Evolutionary conservation across 2,888 invertebrate species (phyloP).

Genomic region (Heteropelma amictum): DNA sequence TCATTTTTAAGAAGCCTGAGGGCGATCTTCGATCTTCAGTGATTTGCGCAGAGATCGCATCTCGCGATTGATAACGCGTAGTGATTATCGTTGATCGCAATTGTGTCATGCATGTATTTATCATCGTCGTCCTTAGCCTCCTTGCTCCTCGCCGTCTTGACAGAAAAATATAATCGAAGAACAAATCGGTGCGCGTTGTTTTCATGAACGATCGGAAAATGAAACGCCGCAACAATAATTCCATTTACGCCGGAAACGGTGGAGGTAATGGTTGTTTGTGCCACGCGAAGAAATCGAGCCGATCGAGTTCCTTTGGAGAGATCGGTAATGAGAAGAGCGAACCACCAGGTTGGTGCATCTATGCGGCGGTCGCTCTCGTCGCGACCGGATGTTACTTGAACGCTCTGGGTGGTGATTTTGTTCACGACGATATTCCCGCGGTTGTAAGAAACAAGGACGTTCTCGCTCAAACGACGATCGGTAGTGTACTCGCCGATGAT

Average conservation of each 20-base stretch:
- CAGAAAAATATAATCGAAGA: neutral
- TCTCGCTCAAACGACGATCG: constrained; percentile 82
- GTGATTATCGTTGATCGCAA: neutral
- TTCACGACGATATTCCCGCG: constrained; percentile 93
- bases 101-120: constrained; percentile 13
- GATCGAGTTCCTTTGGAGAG: constrained; percentile 45
- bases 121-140: no score
- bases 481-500: constrained; percentile 86
- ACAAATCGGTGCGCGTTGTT: no score
- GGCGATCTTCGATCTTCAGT: neutral
- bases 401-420: constrained; percentile 88
- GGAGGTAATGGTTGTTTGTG: constrained; percentile 62
- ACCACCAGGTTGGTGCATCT: constrained; percentile 81
- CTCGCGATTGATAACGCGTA: neutral
- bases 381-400: constrained; percentile 86
- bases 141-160: neutral
- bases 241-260: constrained; percentile 51
- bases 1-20: neutral
- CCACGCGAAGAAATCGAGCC: constrained; percentile 60
- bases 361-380: constrained; percentile 83
- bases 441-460: constrained; percentile 91
- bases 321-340: constrained; percentile 70
- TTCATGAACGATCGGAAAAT: constrained; percentile 48
- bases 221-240: constrained; percentile 69
- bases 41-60: neutral